Evolutionary conservation across 2,888 invertebrate genomes (phyloP), one percentile per base, ranked within the genome.

Genomic region (Ommatoiulus sabulosus): DNA sequence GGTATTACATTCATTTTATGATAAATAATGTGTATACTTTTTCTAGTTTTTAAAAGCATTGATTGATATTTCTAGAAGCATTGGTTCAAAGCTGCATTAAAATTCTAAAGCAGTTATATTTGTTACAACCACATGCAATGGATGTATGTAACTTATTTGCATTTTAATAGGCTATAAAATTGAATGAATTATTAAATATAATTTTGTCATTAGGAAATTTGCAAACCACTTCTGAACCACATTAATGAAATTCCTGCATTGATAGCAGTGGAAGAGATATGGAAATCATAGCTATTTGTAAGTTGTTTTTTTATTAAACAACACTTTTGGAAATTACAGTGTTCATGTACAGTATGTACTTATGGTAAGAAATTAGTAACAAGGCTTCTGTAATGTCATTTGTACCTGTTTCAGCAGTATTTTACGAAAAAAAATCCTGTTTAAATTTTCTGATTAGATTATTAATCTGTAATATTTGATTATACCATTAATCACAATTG

Each of bases 161-260:
- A 35, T 2, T 20, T 10, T 46, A 24, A 24, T 43, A 24, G 17
- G 10, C n/a, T 72, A 6, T 87, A 7, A 20, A 72, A 15, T 15
- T 44, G 48, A 72, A 63, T n/a, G 44, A 80, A 80, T 80, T 35
- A 15, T 12, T 84, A 88, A 72, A 35, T 24, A 84, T 15, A 15
- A 52, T 85, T 46, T 5, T 48, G 24, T 48, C 10, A 7, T 35
- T 48, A 88, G 88, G 85, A 43, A 35, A 48, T 85, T 20, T 48
- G 46, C 85, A 84, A 88, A 46, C 88, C 88, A n/a, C 84, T 88
- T 88, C 44, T 88, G 44, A 85, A 48, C 10, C 44, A 84, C n/a
- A 52, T n/a, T 17, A 12, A 57, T n/a, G 85, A 88, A 24, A 88
- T 88, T 48, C 88, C 88, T 44, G n/a, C 84, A 17, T 88, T 88